Base-by-base conservation (phyloP, 2,888 invertebrate genomes). In the Caradrina kadenii region DNA sequence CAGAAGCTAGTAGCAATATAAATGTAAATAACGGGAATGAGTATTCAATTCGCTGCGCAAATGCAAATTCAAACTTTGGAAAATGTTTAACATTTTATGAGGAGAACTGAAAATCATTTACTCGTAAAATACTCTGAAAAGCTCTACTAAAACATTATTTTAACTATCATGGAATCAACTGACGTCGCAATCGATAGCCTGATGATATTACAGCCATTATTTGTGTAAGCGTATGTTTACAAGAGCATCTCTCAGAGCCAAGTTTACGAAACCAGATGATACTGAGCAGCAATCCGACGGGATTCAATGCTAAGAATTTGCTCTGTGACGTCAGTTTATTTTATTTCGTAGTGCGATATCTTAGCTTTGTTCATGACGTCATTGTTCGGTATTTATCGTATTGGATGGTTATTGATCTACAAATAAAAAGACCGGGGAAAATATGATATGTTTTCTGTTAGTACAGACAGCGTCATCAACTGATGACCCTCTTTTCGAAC, bases 191-290 rank as follows among this genome's bases (percentile, higher is more conserved):
- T 69, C 65, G 59, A 73, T 78, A 81, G 62, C 60, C 73, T 69
- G 71, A 66, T 79, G 67, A 79, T 76, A 82, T 81, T 82, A 79
- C 74, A 82, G 74, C 71, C 69, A 75, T 72, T 84, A 85, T 84
- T 84, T 83, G 67, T 78, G 60, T 69, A 73, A 76, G 69, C 78
- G 64, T 81, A 82, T 84, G 86, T 85, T 85, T 85, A 85, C 76
- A 73, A 71, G 66, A 85, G 68, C 78, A 80, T 78, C 76, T 80
- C 61, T 69, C 71, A 76, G 68, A 75, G 70, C 64, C 15, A 53
- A 80, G 84, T 85, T 86, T 86, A 86, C 85, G 76, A 69, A 72
- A 77, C 74, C 60, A 59, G 70, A 77, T 82, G 83, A 86, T 85
- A 81, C 71, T 82, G 80, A 79, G 76, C 87, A 86, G 80, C 80